Percentiles rank a stretch among this genome's conserved stretches.
These are phyloP conservation scores for Tethya wilhelma DNA, from an alignment of 37 sponge, comb jelly and placozoan genomes.

Conservation along the genomic window DNA sequence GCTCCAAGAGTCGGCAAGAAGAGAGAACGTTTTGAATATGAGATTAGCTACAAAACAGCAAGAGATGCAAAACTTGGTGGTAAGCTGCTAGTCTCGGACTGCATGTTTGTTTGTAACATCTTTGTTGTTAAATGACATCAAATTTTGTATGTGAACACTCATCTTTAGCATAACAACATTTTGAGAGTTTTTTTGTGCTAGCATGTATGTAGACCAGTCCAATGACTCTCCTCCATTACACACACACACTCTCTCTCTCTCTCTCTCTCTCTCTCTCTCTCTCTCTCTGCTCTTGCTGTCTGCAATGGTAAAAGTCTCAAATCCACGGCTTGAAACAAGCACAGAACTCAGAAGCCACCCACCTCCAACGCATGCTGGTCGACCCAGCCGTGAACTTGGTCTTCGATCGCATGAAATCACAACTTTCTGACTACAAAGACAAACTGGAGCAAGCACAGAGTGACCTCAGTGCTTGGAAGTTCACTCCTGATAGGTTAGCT, in stretches of 20 bases:
- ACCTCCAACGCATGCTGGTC: conserved; percentile 75
- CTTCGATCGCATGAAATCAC: conserved; percentile 83
- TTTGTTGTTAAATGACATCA: neutral
- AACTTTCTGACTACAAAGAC: conserved; percentile 80
- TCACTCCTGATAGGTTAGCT: conserved; percentile 92
- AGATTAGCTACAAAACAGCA: conserved; percentile 93
- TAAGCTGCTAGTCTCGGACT: too few relatives aligned
- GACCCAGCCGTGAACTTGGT: conserved; percentile 95
- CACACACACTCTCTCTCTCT: conserved; percentile 32
- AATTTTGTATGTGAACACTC: too few relatives aligned
- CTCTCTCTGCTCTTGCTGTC: neutral
- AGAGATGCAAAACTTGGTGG: conserved; percentile 87
- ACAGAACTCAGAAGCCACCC: conserved; percentile 64
- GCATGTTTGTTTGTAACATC: too few relatives aligned
- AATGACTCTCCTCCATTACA: conserved; percentile 1
- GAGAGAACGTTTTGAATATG: conserved; percentile 96
- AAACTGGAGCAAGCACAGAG: conserved; percentile 93
- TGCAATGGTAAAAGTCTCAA: conserved; percentile 57
- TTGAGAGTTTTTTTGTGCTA: too few relatives aligned
- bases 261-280: neutral
- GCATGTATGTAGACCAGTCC: too few relatives aligned
- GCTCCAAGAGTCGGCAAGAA: conserved; percentile 82
- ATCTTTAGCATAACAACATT: too few relatives aligned
- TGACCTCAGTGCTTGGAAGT: conserved; percentile 98
- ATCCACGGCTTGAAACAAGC: conserved; percentile 92